phyloP scores from a whole-genome alignment of 2,797 vertebrate species.

The Pygocentrus nattereri region DNA sequence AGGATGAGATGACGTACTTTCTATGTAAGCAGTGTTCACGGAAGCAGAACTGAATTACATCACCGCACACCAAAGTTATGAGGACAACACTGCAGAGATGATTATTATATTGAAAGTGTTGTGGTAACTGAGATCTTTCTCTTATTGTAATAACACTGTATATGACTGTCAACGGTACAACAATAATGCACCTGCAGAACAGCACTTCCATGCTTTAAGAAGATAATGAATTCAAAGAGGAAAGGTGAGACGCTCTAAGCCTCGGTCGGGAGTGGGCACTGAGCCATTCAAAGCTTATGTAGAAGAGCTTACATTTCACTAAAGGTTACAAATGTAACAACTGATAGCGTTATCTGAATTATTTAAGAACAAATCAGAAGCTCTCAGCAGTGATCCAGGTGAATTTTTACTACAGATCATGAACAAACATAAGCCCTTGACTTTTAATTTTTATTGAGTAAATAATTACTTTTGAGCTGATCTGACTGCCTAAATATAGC shows the following conservation, averaged over 20 bases:
- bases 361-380: background rate
- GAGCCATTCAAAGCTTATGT: background rate
- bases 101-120: background rate
- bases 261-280: background rate
- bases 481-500: no score
- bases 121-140: background rate
- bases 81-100: background rate
- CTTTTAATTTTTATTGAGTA: background rate
- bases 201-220: background rate
- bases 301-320: background rate
- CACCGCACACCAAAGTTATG: background rate
- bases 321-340: background rate
- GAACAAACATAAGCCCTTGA: background rate
- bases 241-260: background rate
- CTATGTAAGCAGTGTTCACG: background rate
- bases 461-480: background rate
- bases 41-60: background rate
- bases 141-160: background rate
- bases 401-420: no score
- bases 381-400: background rate
- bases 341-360: background rate
- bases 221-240: background rate
- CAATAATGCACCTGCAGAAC: no score
- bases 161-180: no score
- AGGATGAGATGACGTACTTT: background rate